phyloP scores from a whole-genome alignment of 1,140 invertebrate species.

The Latrodectus geometricus region DNA sequence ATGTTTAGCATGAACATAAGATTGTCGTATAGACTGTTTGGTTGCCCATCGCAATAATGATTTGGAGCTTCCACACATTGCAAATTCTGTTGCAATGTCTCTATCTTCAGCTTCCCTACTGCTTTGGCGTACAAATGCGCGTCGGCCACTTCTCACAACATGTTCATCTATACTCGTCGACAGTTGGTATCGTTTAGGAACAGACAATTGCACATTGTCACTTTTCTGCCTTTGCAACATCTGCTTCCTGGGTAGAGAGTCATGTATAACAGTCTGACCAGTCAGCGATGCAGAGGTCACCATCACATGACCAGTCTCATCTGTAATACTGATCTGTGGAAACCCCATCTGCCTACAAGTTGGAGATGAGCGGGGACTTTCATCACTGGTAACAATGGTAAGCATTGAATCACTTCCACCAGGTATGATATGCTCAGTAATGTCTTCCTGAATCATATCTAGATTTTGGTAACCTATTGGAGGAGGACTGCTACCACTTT shows the following conservation, averaged over 20 bases:
- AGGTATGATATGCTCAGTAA: conserved; percentile 71
- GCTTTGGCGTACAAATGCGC: conserved; percentile 51
- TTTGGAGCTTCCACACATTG: conserved; percentile 47
- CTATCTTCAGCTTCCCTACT: conserved; percentile 51
- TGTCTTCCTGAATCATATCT: conserved; percentile 85
- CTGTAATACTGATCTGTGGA: conserved; percentile 91
- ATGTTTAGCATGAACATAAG: conserved; percentile 62
- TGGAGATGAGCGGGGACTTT: conserved; percentile 40
- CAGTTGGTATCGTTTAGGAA: conserved; percentile 42
- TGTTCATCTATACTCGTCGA: conserved; percentile 22
- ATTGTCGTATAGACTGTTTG: conserved; percentile 57
- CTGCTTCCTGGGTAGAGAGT: conserved; percentile 11
- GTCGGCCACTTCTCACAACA: neutral
- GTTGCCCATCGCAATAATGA: conserved; percentile 53
- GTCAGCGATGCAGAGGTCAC: conserved; percentile 38
- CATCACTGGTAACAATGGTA: conserved; percentile 5
- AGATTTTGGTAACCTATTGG: conserved; percentile 74
- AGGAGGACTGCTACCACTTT: conserved; percentile 68
- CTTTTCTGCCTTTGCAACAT: conserved; percentile 42
- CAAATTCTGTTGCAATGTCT: conserved; percentile 52
- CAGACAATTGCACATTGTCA: conserved; percentile 22
- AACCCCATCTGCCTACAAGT: conserved; percentile 64
- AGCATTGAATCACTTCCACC: conserved; percentile 25
- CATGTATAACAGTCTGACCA: conserved; percentile 22
- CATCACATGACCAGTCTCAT: conserved; percentile 77